A percentile compares a stretch with the other conserved stretches of the same genome.
Evolutionary conservation across 37 sponge, comb jelly and placozoan genomes (phyloP).

Genomic region (Oscarella lobularis): DNA sequence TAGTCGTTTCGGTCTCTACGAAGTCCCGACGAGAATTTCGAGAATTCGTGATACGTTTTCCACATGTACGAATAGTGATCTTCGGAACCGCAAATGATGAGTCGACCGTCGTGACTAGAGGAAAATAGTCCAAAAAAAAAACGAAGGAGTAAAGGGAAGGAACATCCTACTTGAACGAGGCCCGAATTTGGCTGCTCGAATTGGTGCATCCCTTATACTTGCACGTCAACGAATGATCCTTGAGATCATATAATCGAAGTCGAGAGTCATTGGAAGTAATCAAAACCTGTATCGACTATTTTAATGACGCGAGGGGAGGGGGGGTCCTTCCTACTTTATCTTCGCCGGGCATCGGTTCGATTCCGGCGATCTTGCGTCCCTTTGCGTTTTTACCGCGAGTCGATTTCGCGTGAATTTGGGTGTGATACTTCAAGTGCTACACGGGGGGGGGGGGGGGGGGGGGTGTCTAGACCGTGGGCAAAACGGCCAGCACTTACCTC

Average conservation of each 20-base stretch:
- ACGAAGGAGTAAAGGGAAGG: neutral
- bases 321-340: constrained; percentile 38
- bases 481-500: constrained; percentile 32
- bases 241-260: constrained; percentile 77
- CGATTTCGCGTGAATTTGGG: constrained; percentile 86
- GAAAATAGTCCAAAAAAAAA: neutral
- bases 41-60: constrained; percentile 68
- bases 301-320: neutral
- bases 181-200: constrained; percentile 82
- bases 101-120: constrained; percentile 64
- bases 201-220: constrained; percentile 89
- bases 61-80: constrained; percentile 76
- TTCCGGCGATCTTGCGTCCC: constrained; percentile 85
- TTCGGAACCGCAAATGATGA: constrained; percentile 86
- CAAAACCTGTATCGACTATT: constrained; percentile 30
- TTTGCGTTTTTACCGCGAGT: constrained; percentile 74
- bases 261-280: constrained; percentile 95
- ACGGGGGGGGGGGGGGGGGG: neutral
- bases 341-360: constrained; percentile 82
- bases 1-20: constrained; percentile 79
- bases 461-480: neutral
- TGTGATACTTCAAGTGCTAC: constrained; percentile 94
- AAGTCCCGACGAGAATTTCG: constrained; percentile 39
- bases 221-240: constrained; percentile 70
- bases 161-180: constrained; percentile 53